Evolutionary conservation across 2,888 invertebrate species (phyloP), one percentile per base, ranked within the genome.

Genomic region (Andrena bicolor): DNA sequence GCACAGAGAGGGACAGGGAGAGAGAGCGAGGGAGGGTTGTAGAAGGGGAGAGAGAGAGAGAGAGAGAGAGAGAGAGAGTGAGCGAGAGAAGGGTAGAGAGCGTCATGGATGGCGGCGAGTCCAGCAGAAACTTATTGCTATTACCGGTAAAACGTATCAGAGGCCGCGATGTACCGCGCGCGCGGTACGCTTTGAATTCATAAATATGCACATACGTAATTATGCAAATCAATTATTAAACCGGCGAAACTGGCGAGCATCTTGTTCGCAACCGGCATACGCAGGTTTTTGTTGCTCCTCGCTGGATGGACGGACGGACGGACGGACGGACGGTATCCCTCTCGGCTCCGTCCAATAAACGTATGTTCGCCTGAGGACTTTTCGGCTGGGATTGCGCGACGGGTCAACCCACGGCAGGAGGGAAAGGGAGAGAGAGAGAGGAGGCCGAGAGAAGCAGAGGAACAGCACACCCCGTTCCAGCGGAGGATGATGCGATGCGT

Each of bases 171-270:
- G 80, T 80, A 61, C 76, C 56, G 73, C 58, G 72, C 66, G 51
- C 77, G 82, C 79, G 82, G 81, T 78, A 79, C 77, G 85, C 86
- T 86, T 86, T 83, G 86, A 86, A 86, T 86, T 86, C 86, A 86
- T 86, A 86, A 86, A 86, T 86, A 86, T 86, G 86, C 86, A 86
- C 86, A 86, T 86, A 85, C 86, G 84, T 86, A 80, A 86, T 86
- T 86, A 86, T 86, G 86, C 86, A 86, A 86, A 86, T 86, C 86
- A 86, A 86, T 86, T 86, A 86, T 86, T 86, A 86, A 86, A 80
- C 85, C 86, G 64, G 75, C 74, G 85, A 85, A 85, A 83, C 82
- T 60, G 71, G 76, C 80, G 84, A 82, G 75, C 74, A 74, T 82
- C 81, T 84, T 80, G 82, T 80, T 86, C 82, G 86, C 80, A 70